Percentiles rank a stretch among this genome's conserved stretches.
Evolutionary conservation across 2,797 vertebrate species (phyloP).

Genomic region (Tinamus major): DNA sequence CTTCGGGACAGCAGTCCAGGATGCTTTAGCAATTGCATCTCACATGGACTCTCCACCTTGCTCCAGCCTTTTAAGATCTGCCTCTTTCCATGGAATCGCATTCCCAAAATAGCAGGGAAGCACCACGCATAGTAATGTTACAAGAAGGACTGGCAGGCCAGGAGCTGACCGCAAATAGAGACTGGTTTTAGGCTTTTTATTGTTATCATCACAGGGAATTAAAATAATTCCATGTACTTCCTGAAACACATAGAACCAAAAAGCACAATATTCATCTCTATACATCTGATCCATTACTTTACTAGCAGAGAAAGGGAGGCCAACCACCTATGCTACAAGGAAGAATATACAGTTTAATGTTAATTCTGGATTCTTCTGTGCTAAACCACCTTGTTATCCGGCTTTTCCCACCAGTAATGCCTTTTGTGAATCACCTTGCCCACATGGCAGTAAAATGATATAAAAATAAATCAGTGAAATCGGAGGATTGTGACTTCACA

Average conservation of each 20-base stretch:
- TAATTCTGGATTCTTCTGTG: background rate
- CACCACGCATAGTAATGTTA: background rate
- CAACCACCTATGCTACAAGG: background rate
- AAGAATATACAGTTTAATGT: background rate
- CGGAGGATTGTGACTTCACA: background rate
- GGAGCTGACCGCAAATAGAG: background rate
- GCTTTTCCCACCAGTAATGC: background rate
- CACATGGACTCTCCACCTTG: background rate
- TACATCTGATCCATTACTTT: background rate
- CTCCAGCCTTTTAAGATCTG: background rate
- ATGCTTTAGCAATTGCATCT: background rate
- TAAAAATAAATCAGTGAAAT: background rate
- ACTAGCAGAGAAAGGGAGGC: background rate
- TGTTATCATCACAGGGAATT: background rate
- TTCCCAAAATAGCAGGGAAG: background rate
- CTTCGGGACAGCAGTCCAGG: background rate
- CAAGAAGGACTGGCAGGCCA: background rate
- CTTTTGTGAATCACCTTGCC: background rate
- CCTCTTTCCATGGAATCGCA: background rate
- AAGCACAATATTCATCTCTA: background rate
- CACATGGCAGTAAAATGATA: background rate
- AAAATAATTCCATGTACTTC: background rate
- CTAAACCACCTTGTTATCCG: background rate
- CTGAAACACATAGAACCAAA: background rate
- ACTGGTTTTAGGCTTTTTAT: background rate